A percentile compares a stretch with the other conserved stretches of the same genome.
Evolutionary conservation across 2,113 vertebrate species (phyloP).

Genomic region (Centrocercus urophasianus): DNA sequence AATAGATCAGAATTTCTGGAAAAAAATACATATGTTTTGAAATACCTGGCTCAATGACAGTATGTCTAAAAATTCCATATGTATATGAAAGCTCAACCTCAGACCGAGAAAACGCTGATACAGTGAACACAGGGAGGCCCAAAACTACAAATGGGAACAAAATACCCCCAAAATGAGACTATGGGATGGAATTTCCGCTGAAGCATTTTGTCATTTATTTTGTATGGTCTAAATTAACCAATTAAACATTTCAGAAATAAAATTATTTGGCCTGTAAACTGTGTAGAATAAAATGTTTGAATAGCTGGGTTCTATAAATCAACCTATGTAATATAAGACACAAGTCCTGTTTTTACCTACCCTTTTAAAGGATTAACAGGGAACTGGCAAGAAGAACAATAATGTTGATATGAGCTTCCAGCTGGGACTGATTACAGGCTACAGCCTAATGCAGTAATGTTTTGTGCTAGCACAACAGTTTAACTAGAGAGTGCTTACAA

Average conservation of each 20-base stretch:
- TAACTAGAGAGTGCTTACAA: constrained; percentile 42
- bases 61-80: constrained; percentile 14
- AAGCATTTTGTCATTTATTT: constrained; percentile 28
- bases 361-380: constrained; percentile 69
- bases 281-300: constrained; percentile 62
- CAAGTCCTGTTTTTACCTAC: constrained; percentile 57
- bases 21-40: not conserved
- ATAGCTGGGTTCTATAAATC: constrained; percentile 68
- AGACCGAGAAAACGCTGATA: not conserved
- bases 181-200: constrained; percentile 3
- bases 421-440: constrained; percentile 68
- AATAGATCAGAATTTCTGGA: not conserved
- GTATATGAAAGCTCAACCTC: not conserved
- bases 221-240: constrained; percentile 59
- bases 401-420: constrained; percentile 62
- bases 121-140: not conserved
- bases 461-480: constrained; percentile 55
- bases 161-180: constrained; percentile 41
- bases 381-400: constrained; percentile 64
- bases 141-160: constrained; percentile 33
- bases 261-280: constrained; percentile 37
- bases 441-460: constrained; percentile 22
- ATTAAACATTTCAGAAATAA: constrained; percentile 67
- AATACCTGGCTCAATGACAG: constrained; percentile 21
- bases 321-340: constrained; percentile 60